phyloP scores from a whole-genome alignment of 2,113 vertebrate species.

The Dascyllus trimaculatus region DNA sequence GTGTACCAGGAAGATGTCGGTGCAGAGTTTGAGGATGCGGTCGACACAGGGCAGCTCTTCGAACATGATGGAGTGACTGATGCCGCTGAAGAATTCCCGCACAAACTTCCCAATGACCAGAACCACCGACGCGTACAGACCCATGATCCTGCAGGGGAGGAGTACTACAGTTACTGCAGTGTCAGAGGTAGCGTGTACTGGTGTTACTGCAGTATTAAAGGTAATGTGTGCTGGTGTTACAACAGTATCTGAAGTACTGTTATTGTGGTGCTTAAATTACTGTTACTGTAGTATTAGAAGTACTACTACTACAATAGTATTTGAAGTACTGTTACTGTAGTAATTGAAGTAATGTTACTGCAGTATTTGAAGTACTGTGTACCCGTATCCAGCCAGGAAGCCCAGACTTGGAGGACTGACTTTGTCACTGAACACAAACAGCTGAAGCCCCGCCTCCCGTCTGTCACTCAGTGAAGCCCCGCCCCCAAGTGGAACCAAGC shows the following conservation, averaged over 20 bases:
- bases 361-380: conserved; percentile 27
- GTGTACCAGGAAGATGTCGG: conserved; percentile 93
- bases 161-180: not conserved
- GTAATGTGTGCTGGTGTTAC: conserved; percentile 70
- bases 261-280: no score
- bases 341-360: not conserved
- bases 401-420: conserved; percentile 95
- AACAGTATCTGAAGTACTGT: not conserved
- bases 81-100: conserved; percentile 95
- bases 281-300: no score
- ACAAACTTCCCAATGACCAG: conserved; percentile 91
- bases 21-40: conserved; percentile 88
- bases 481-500: conserved; percentile 48
- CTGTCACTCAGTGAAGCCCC: conserved; percentile 19
- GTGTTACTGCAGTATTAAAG: not conserved
- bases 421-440: conserved; percentile 95
- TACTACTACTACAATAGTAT: not conserved
- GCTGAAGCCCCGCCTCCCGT: conserved; percentile 84
- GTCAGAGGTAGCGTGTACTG: conserved; percentile 71
- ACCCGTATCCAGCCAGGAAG: conserved; percentile 96
- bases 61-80: conserved; percentile 97
- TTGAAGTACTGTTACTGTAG: not conserved
- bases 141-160: conserved; percentile 90
- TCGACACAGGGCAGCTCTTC: conserved; percentile 93
- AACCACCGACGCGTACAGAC: conserved; percentile 93